These are phyloP conservation scores for Micoletzkya japonica DNA, from an alignment of 2,888 invertebrate species.

Conservation along the genomic window DNA sequence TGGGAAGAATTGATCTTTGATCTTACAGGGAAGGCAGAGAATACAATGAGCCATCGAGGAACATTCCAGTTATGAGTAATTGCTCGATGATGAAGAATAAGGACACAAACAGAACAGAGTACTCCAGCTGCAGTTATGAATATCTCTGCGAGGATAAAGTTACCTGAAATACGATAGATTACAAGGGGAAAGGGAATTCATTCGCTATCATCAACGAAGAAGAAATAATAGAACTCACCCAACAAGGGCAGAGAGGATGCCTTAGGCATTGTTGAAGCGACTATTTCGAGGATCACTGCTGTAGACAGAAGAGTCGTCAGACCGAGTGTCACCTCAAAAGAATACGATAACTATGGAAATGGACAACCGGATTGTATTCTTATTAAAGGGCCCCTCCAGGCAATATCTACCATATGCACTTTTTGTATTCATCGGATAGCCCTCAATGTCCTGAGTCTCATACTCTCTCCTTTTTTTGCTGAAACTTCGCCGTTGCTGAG, in stretches of 20 bases:
- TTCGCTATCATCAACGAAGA: background rate
- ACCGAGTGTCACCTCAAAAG: conserved; percentile 40
- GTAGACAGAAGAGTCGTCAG: conserved; percentile 48
- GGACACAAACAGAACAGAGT: conserved; percentile 37
- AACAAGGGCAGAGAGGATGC: conserved; percentile 44
- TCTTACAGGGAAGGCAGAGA: background rate
- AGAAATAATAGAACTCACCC: conserved; percentile 20
- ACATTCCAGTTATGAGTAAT: background rate
- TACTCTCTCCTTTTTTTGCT: too few relatives aligned
- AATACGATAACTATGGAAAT: background rate
- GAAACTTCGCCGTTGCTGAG: too few relatives aligned
- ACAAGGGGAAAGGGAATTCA: background rate
- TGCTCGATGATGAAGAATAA: conserved; percentile 38
- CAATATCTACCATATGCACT: too few relatives aligned
- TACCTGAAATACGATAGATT: conserved; percentile 32
- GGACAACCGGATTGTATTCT: background rate
- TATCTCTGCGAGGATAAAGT: conserved; percentile 52
- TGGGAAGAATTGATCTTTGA: background rate
- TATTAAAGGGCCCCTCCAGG: too few relatives aligned
- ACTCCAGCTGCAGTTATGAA: conserved; percentile 49
- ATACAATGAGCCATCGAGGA: background rate
- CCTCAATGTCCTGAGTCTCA: too few relatives aligned
- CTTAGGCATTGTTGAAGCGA: conserved; percentile 50
- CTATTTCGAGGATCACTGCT: conserved; percentile 50
- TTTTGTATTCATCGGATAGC: too few relatives aligned